Percentiles rank a stretch among this genome's conserved stretches.
phyloP scores from a whole-genome alignment of 2,888 invertebrate genomes.

The Digitonthophagus gazella region DNA sequence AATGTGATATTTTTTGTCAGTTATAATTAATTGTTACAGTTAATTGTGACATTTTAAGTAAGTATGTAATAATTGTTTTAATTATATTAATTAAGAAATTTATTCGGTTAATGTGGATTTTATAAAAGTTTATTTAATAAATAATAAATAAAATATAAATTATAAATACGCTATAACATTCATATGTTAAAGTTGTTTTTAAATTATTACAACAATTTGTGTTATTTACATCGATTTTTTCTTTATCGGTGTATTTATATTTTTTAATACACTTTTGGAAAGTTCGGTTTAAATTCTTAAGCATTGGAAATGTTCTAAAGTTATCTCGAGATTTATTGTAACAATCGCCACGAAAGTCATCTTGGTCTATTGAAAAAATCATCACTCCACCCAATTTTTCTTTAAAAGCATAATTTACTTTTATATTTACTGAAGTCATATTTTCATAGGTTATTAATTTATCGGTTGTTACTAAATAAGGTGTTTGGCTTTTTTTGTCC shows the following conservation, averaged over 20 bases:
- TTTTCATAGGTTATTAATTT: not conserved
- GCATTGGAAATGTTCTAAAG: not conserved
- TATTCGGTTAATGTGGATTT: too few relatives aligned
- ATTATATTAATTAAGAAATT: too few relatives aligned
- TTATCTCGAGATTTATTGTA: slow-evolving; percentile 25
- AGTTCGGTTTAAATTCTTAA: not conserved
- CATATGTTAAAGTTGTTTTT: too few relatives aligned
- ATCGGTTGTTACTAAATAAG: not conserved
- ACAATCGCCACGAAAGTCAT: slow-evolving; percentile 78
- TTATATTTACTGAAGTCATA: slow-evolving; percentile 41
- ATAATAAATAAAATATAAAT: too few relatives aligned
- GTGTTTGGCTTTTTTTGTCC: not conserved
- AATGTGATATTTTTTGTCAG: not conserved
- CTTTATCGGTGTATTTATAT: not conserved
- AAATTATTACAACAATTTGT: too few relatives aligned
- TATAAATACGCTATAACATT: too few relatives aligned
- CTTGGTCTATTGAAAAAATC: slow-evolving; percentile 89
- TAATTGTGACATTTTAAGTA: too few relatives aligned
- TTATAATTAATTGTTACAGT: too few relatives aligned
- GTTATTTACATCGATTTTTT: too few relatives aligned
- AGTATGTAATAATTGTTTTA: too few relatives aligned
- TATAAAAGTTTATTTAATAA: too few relatives aligned
- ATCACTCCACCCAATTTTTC: slow-evolving; percentile 75
- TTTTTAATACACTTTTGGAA: not conserved
- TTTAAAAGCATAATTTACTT: slow-evolving; percentile 57